phyloP scores from a whole-genome alignment of 1,140 invertebrate genomes.

The Harpegnathos saltator region DNA sequence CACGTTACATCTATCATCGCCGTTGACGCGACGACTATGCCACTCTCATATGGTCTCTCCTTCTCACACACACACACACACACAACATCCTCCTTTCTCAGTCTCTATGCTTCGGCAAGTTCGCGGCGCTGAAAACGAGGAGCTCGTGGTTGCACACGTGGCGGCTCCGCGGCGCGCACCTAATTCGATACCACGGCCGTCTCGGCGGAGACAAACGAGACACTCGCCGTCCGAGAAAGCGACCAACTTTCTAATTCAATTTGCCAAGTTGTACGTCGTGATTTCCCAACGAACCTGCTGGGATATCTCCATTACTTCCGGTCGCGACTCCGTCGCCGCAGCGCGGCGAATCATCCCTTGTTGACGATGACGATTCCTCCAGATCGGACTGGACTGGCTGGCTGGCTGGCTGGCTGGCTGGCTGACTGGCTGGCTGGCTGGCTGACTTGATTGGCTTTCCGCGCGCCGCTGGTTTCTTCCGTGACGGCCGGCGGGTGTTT shows the following conservation, averaged over 20 bases:
- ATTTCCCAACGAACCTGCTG: constrained; percentile 69
- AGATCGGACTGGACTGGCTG: no score
- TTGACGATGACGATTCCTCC: no score
- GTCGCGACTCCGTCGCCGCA: not conserved
- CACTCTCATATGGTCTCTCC: no score
- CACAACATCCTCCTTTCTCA: not conserved
- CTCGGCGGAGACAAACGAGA: constrained; percentile 72
- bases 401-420: no score
- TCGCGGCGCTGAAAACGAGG: constrained; percentile 27
- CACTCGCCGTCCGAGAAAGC: constrained; percentile 64
- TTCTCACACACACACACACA: no score
- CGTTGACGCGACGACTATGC: no score
- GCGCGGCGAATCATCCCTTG: no score
- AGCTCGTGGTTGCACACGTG: constrained; percentile 29
- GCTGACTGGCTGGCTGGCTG: no score
- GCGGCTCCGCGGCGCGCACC: not conserved
- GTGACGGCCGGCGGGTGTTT: constrained; percentile 4
- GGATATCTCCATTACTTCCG: constrained; percentile 65
- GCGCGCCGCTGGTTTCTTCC: constrained; percentile 12
- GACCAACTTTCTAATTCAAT: constrained; percentile 79
- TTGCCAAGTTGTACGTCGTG: constrained; percentile 69
- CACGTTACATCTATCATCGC: no score
- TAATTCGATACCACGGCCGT: constrained; percentile 58
- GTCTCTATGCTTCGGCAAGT: constrained; percentile 20
- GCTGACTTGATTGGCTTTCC: no score